Conservation (phyloP, 2,113 vertebrate genomes). For the Plestiodon gilberti region DNA sequence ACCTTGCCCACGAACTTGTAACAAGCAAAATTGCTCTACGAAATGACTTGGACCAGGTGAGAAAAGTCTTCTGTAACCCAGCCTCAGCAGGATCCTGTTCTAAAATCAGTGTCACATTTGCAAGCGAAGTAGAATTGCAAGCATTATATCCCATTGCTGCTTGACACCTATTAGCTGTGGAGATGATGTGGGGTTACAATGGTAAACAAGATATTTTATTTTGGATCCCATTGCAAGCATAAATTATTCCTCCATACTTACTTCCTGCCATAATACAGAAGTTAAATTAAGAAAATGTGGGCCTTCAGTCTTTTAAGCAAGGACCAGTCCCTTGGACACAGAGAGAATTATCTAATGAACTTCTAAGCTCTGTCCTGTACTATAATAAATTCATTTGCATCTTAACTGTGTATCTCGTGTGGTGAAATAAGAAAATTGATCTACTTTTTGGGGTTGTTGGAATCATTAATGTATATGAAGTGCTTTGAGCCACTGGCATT, state of each 20-base stretch:
- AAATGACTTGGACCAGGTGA: slow-evolving; percentile 96
- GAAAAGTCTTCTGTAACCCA: background rate
- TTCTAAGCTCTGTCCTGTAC: background rate
- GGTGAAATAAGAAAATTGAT: background rate
- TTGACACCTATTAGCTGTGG: background rate
- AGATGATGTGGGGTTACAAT: background rate
- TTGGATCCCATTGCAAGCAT: background rate
- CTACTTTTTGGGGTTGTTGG: background rate
- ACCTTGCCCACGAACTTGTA: slow-evolving; percentile 96
- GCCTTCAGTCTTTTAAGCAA: slow-evolving; percentile 12
- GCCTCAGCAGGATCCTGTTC: background rate
- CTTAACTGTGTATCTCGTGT: background rate
- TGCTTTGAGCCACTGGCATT: background rate
- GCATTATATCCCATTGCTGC: too few relatives aligned
- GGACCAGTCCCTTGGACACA: fast-evolving
- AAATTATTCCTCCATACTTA: background rate
- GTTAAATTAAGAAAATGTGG: background rate
- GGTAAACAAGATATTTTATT: background rate
- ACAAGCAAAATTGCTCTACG: slow-evolving; percentile 98
- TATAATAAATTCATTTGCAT: background rate
- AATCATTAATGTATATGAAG: background rate
- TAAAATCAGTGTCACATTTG: slow-evolving; percentile 9
- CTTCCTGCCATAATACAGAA: background rate
- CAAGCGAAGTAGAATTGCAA: background rate
- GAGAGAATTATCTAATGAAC: background rate